phyloP scores from a whole-genome alignment of 1,140 invertebrate genomes.

The Hylyphantes graminicola region DNA sequence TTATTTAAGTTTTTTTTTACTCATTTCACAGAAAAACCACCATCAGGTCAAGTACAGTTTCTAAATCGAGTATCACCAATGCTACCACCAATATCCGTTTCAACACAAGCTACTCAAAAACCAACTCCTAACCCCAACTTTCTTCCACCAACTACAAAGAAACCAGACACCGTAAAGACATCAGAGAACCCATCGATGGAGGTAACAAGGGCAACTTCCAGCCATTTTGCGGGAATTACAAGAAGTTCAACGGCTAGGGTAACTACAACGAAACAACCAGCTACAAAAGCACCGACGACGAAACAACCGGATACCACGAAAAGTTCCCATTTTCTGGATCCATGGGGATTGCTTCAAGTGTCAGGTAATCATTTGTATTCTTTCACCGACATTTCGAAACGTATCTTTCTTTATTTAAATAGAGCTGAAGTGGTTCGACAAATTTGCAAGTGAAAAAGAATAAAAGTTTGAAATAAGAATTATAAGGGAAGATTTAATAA shows the following conservation, averaged over 20 bases:
- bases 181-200: background rate
- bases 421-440: too few relatives aligned
- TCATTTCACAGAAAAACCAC: background rate
- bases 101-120: background rate
- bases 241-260: background rate
- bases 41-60: background rate
- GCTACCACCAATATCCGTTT: background rate
- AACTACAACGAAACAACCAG: background rate
- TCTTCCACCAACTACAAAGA: background rate
- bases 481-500: too few relatives aligned
- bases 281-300: background rate
- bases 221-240: background rate
- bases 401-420: too few relatives aligned
- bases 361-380: slow-evolving; percentile 61
- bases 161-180: background rate
- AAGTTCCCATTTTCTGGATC: slow-evolving; percentile 25
- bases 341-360: slow-evolving; percentile 62
- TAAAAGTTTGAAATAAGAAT: too few relatives aligned
- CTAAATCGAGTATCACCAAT: background rate
- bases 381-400: too few relatives aligned
- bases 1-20: too few relatives aligned
- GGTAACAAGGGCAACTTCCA: background rate
- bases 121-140: background rate
- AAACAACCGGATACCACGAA: slow-evolving; percentile 2
- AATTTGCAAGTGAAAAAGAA: too few relatives aligned